Conservation (phyloP, 2,797 vertebrate species). For the Megalops cyprinoides region DNA sequence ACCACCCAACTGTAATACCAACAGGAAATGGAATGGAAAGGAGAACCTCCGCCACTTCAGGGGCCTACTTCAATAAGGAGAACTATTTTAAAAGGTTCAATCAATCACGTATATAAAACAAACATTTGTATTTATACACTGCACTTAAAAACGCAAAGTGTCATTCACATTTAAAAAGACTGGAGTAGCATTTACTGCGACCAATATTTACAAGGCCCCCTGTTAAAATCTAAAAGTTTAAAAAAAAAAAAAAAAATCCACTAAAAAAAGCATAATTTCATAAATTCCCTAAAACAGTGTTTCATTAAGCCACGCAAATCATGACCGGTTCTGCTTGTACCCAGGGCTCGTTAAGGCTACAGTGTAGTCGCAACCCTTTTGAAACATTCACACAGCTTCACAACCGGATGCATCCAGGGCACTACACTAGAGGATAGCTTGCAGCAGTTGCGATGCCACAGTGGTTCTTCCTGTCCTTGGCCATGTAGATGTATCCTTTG, state of each 20-base stretch:
- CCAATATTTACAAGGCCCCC: conserved; percentile 17
- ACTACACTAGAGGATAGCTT: conserved; percentile 75
- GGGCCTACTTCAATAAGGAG: not conserved
- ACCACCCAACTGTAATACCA: not conserved
- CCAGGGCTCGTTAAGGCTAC: conserved; percentile 25
- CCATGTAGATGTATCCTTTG: conserved; percentile 78
- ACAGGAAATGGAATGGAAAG: not conserved
- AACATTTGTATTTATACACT: conserved; percentile 9
- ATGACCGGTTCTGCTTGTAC: not conserved
- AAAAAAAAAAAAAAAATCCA: not conserved
- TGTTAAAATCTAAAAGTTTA: too few species aligned
- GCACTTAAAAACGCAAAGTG: not conserved
- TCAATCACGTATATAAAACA: not conserved
- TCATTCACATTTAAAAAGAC: not conserved
- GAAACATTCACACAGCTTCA: not conserved
- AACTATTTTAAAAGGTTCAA: not conserved
- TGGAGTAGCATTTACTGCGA: not conserved
- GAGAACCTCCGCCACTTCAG: conserved; percentile 8
- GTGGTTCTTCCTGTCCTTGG: conserved; percentile 76
- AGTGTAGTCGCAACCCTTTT: conserved; percentile 15
- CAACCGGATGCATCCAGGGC: not conserved
- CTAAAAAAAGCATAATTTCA: conserved; percentile 18
- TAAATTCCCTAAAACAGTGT: conserved; percentile 20
- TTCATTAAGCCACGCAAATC: not conserved
- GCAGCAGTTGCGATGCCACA: conserved; percentile 81